A percentile compares a stretch with the other conserved stretches of the same genome.
phyloP scores from a whole-genome alignment of 2,888 invertebrate species.

The Orchestes rusci region DNA sequence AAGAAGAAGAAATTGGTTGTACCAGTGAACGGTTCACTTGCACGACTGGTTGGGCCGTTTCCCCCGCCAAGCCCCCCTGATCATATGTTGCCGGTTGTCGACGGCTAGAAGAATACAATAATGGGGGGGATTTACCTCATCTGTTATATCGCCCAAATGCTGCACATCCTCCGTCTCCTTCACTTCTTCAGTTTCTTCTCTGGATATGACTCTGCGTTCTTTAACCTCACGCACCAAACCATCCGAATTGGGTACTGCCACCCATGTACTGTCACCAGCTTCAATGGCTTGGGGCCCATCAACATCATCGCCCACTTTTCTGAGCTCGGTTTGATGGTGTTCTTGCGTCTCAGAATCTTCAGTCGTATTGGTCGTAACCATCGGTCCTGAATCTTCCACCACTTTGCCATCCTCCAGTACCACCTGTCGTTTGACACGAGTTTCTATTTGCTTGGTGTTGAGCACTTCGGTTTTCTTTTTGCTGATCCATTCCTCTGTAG shows the following conservation, averaged over 20 bases:
- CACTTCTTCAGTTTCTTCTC: conserved; percentile 75
- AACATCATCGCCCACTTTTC: conserved; percentile 36
- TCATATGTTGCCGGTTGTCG: conserved; percentile 21
- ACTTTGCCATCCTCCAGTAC: conserved; percentile 87
- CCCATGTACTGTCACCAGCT: conserved; percentile 39
- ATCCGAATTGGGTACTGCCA: conserved; percentile 59
- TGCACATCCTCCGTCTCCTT: conserved; percentile 79
- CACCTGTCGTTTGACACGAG: conserved; percentile 81
- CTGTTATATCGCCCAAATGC: conserved; percentile 77
- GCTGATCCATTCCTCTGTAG: conserved; percentile 88
- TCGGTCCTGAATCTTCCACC: conserved; percentile 81
- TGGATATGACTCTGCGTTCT: conserved; percentile 70
- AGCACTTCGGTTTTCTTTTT: conserved; percentile 84
- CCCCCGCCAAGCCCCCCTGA: conserved; percentile 15
- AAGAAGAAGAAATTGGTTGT: conserved; percentile 19
- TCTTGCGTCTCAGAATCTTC: conserved; percentile 88
- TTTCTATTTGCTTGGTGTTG: conserved; percentile 86
- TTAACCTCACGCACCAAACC: conserved; percentile 76
- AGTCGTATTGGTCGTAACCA: conserved; percentile 84
- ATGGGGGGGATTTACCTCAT: conserved; percentile 58
- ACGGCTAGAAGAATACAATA: conserved; percentile 13
- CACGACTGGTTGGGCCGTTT: conserved; percentile 18
- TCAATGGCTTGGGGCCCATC: conserved; percentile 33
- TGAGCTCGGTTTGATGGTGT: conserved; percentile 77
- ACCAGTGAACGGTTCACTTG: conserved; percentile 26